These are phyloP conservation scores for Ischnura elegans DNA, from an alignment of 2,888 invertebrate species.

Conservation along the genomic window DNA sequence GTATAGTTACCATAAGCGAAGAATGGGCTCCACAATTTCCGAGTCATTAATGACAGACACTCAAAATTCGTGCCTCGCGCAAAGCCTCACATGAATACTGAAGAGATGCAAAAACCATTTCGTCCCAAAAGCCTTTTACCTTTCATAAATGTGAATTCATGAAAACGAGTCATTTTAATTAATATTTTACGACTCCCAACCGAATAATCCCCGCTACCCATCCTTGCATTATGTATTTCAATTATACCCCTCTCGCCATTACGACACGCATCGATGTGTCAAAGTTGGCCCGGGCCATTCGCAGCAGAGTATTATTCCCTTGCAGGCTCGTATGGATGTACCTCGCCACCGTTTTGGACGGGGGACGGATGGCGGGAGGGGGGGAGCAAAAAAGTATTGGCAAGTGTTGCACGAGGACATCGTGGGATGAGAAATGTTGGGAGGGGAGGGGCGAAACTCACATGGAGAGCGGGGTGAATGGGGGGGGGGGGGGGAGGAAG, in stretches of 20 bases:
- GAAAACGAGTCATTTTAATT: slow-evolving; percentile 30
- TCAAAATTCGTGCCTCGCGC: neutral
- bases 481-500: neutral
- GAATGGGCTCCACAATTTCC: neutral
- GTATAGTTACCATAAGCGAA: neutral
- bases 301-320: slow-evolving; percentile 24
- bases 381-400: neutral
- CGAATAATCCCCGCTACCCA: slow-evolving; percentile 25
- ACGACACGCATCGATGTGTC: slow-evolving; percentile 42
- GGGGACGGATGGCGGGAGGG: neutral
- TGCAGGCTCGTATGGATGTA: neutral
- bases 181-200: slow-evolving; percentile 30
- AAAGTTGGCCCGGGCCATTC: slow-evolving; percentile 1
- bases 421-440: neutral
- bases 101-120: slow-evolving; percentile 6
- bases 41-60: neutral
- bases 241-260: slow-evolving; percentile 3
- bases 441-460: neutral
- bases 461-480: neutral
- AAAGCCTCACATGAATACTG: slow-evolving; percentile 4
- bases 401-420: neutral
- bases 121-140: neutral
- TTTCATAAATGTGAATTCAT: slow-evolving; percentile 9
- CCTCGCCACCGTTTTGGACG: neutral
- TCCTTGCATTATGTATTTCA: slow-evolving; percentile 21